Percentiles rank a stretch among this genome's conserved stretches.
Conservation (phyloP, 2,113 vertebrate species). For the Pteronura brasiliensis region DNA sequence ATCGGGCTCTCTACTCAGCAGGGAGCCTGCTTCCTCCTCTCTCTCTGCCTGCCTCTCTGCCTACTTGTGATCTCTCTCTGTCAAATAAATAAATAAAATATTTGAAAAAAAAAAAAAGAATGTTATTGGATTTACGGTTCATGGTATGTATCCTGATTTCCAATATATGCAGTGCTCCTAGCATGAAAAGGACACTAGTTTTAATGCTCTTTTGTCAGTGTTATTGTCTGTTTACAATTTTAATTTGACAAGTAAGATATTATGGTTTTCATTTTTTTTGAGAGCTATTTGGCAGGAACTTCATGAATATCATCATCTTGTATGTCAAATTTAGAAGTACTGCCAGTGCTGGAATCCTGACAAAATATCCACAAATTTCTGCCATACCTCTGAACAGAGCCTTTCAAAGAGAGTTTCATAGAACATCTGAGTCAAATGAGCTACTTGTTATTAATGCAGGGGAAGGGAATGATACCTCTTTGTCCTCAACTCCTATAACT, state of each 20-base stretch:
- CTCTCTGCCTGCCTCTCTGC: no score
- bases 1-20: no score
- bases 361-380: neutral
- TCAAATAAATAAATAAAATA: no score
- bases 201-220: neutral
- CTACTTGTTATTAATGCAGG: neutral
- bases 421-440: neutral
- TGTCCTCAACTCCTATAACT: neutral
- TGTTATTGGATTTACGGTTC: neutral
- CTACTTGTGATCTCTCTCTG: no score
- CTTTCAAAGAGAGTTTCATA: neutral
- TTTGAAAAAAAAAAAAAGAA: neutral
- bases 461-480: neutral
- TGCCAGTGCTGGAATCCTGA: neutral
- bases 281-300: neutral
- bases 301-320: neutral
- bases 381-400: neutral
- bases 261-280: neutral
- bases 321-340: neutral
- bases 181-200: neutral
- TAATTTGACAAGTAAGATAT: slow-evolving; percentile 5
- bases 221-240: slow-evolving; percentile 5
- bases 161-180: neutral
- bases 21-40: no score
- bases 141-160: neutral